Percentiles rank a stretch among this genome's conserved stretches.
These are phyloP conservation scores for Drosophila repleta DNA, from an alignment of 1,140 invertebrate genomes.

Conservation along the genomic window DNA sequence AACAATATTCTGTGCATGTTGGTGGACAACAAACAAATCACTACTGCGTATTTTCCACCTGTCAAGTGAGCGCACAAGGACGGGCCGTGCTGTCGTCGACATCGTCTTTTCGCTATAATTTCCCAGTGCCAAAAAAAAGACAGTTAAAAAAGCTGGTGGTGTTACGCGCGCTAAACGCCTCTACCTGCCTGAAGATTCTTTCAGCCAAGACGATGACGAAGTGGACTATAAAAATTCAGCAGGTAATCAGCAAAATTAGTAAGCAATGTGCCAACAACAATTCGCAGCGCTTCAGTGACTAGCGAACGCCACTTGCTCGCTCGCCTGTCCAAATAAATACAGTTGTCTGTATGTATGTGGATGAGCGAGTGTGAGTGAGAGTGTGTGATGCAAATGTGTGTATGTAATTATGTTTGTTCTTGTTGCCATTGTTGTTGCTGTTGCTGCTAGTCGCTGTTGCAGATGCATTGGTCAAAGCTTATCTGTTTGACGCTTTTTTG, in stretches of 20 bases:
- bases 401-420: slow-evolving; percentile 38
- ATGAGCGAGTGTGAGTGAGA: slow-evolving; percentile 10
- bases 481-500: slow-evolving; percentile 40
- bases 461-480: slow-evolving; percentile 36
- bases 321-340: slow-evolving; percentile 41
- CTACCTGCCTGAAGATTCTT: slow-evolving; percentile 23
- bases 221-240: slow-evolving; percentile 54
- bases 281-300: slow-evolving; percentile 45
- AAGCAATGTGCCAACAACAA: slow-evolving; percentile 28
- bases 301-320: slow-evolving; percentile 40
- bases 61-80: slow-evolving; percentile 43
- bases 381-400: slow-evolving; percentile 25
- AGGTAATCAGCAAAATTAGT: slow-evolving; percentile 57
- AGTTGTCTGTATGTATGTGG: not conserved
- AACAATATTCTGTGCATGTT: not conserved
- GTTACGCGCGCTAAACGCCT: slow-evolving; percentile 15
- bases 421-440: slow-evolving; percentile 38
- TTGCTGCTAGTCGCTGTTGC: not conserved
- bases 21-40: slow-evolving; percentile 4
- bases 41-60: slow-evolving; percentile 25
- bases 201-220: slow-evolving; percentile 45
- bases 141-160: slow-evolving; percentile 4
- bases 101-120: slow-evolving; percentile 54
- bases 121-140: slow-evolving; percentile 62
- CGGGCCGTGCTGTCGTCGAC: slow-evolving; percentile 15